phyloP scores from a whole-genome alignment of 2,888 invertebrate genomes.

The Pimpla rufipes region DNA sequence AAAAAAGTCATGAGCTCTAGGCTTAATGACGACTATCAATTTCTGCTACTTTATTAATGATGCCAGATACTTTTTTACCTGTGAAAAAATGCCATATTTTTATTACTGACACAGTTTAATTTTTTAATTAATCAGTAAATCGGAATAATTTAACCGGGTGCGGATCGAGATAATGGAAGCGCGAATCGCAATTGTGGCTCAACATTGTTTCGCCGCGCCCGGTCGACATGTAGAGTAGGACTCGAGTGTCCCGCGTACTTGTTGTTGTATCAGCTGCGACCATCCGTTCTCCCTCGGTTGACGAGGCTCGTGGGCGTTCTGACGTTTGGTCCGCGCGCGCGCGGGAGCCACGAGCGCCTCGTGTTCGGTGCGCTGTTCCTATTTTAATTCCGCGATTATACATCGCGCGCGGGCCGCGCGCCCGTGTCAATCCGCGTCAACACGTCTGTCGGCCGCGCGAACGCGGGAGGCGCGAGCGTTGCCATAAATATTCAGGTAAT shows the following conservation, averaged over 20 bases:
- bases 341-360: constrained; percentile 29
- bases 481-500: constrained; percentile 59
- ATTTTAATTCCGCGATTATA: constrained; percentile 74
- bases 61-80: too few relatives aligned
- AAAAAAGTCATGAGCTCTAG: too few relatives aligned
- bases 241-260: constrained; percentile 22
- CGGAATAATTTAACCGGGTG: too few relatives aligned
- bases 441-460: constrained; percentile 38
- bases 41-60: too few relatives aligned
- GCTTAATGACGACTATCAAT: too few relatives aligned
- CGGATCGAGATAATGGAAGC: background rate
- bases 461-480: constrained; percentile 4
- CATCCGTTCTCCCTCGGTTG: constrained; percentile 58
- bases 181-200: constrained; percentile 5
- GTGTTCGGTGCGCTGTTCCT: constrained; percentile 62
- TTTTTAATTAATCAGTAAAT: too few relatives aligned
- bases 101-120: too few relatives aligned
- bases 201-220: background rate
- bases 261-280: constrained; percentile 70
- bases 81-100: too few relatives aligned
- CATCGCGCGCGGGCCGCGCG: constrained; percentile 68
- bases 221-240: constrained; percentile 6
- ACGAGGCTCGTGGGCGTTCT: constrained; percentile 66
- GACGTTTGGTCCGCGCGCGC: constrained; percentile 64
- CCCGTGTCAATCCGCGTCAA: constrained; percentile 65